Evolutionary conservation across 2,797 vertebrate genomes (phyloP), one percentile per base, ranked within the genome.

Genomic region (Calcarius lapponicus): DNA sequence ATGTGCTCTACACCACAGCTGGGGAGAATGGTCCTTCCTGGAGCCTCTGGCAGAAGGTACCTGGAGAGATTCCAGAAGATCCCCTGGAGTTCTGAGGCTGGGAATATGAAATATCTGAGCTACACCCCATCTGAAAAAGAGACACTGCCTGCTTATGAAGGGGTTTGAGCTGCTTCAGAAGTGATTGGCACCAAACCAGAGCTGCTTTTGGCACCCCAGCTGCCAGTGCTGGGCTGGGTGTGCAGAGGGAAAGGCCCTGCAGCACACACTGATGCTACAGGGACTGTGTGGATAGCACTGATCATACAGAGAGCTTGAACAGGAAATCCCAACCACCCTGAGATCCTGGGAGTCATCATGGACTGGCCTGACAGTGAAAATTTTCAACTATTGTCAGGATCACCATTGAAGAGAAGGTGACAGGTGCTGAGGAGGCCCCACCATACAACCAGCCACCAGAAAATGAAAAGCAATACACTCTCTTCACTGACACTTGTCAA

Each of bases 301-400:
- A 58, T 26, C 25, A 36, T 2, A 38, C 24, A 58, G 57, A 28
- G 34, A 60, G 34, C 57, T 7, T 28, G 57, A 13, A 28, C 57
- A 60, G 57, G 25, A 60, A 60, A 60, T 19, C 57, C 57, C 57
- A 60, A 6, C 36, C 10, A 8, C 57, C 34, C 34, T 38, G 57
- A 34, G 17, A 19, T 60, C 34, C 25, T 38, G 57, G 57, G 16
- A 54, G 6, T 43, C 69, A 34, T 6, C 40, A 43, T 34, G 40
- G n/a, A 56, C 51, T 56, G 25, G 40, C 14, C 40, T 72, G 40
- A 34, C 0, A 0, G 53, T 28, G 25, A 28, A 43, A 57, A 45
- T 15, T 45, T 45, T 38, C 0, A 0, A 26, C 21, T n/a, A 3
- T 25, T 32, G 7, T 19, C 17, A 43, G 17, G 25, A 45, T 42